Evolutionary conservation across 2,113 vertebrate genomes (phyloP), one percentile per base, ranked within the genome.

Genomic region (Indri indri): DNA sequence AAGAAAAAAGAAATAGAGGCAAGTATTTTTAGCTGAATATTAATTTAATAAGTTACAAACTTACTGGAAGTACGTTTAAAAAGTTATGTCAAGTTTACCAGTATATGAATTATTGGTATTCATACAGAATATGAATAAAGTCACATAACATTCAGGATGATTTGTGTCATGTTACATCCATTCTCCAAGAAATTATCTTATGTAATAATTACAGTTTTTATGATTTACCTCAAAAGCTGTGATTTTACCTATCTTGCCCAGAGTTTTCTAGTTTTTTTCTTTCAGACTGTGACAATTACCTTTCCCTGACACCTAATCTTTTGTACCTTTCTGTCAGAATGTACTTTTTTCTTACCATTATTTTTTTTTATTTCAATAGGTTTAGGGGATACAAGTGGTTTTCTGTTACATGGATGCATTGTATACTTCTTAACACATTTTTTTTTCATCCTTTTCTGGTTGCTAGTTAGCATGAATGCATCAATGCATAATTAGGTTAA

Each of bases 401-500:
- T 61, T 27, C 59, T 61, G 23, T 61, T 61, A 9, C 10, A 61
- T 61, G 59, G 59, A 25, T 61, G 3, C 27, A 27, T 27, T 61
- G 59, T 27, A 61, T 61, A 61, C 9, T 27, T 61, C 59, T 61
- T 61, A 27, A 61, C 59, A 61, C 23, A 61, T 25, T 18, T 90
- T 79, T 90, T 79, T 89, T 59, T 22, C 9, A 5, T 80, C 8
- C 6, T 47, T 93, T 76, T 90, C 17, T 93, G 40, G n/a, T 89
- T 92, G 73, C 65, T 90, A 88, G 70, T 82, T 96, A 80, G 17
- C 37, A 79, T 85, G 90, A 81, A 93, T 68, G 23, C 17, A 79
- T 80, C 63, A 90, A 68, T 70, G 82, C 59, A 93, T 95, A 94
- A 96, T 97, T 92, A 89, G 54, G 87, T 96, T 95, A 65, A 97